Evolutionary conservation across 2,888 invertebrate species (phyloP).

Genomic region (Tipula unca): DNA sequence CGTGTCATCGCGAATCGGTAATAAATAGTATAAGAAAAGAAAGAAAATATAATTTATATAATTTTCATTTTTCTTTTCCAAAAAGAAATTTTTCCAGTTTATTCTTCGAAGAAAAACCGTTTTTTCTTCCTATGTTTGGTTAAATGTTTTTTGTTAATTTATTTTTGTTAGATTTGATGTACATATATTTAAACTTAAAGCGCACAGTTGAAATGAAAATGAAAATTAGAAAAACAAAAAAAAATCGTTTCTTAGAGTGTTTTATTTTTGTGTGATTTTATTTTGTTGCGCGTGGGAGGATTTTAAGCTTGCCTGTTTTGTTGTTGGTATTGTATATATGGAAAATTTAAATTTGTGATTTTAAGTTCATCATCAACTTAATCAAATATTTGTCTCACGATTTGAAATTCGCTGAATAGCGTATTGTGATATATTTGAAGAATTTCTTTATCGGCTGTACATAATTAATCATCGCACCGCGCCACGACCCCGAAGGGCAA

Average conservation of each 20-base stretch:
- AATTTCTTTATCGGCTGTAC: neutral
- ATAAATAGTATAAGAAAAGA: neutral
- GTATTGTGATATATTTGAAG: neutral
- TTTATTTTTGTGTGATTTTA: neutral
- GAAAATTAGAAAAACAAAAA: neutral
- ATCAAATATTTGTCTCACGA: neutral
- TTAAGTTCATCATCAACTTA: neutral
- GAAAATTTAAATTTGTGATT: neutral
- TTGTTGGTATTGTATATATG: neutral
- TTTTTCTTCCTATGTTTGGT: neutral
- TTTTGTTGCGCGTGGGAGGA: neutral
- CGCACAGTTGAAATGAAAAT: neutral
- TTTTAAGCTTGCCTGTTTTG: neutral
- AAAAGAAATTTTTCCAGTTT: neutral
- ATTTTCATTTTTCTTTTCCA: neutral
- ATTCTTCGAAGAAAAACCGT: neutral
- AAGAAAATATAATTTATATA: too few species aligned
- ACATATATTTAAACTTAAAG: neutral
- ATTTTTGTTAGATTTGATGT: neutral
- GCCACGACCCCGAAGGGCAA: neutral
- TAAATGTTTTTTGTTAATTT: neutral
- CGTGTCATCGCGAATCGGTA: neutral
- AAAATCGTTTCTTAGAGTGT: neutral
- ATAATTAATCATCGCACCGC: neutral
- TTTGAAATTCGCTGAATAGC: neutral